Conservation (phyloP, 2,888 invertebrate genomes). For the Caenorhabditis sp. region DNA sequence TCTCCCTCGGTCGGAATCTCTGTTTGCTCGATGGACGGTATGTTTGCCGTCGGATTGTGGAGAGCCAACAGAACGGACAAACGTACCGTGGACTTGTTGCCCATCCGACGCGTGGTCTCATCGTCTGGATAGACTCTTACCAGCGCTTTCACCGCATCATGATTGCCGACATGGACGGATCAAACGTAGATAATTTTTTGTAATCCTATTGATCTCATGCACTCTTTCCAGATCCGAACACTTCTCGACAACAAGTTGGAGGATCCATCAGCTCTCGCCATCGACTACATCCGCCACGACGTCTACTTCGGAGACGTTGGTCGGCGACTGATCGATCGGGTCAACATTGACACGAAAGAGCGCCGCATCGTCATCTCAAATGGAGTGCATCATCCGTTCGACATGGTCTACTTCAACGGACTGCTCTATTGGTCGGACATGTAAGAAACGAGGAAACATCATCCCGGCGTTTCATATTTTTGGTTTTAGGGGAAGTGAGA, state of each 20-base stretch:
- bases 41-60: slow-evolving; percentile 63
- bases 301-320: slow-evolving; percentile 67
- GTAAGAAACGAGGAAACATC: too few relatives aligned
- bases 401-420: slow-evolving; percentile 67
- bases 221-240: slow-evolving; percentile 43
- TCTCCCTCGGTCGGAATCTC: slow-evolving; percentile 57
- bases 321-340: slow-evolving; percentile 62
- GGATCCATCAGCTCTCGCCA: slow-evolving; percentile 60
- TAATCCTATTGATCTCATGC: background rate
- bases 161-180: slow-evolving; percentile 94
- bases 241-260: slow-evolving; percentile 65
- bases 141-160: slow-evolving; percentile 89
- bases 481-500: slow-evolving; percentile 64
- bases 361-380: slow-evolving; percentile 50
- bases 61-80: slow-evolving; percentile 32
- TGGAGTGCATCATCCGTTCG: slow-evolving; percentile 64
- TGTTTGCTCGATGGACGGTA: slow-evolving; percentile 58
- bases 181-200: slow-evolving; percentile 82
- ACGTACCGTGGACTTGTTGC: slow-evolving; percentile 61
- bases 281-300: slow-evolving; percentile 65
- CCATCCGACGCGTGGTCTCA: slow-evolving; percentile 60
- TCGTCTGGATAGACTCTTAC: slow-evolving; percentile 64
- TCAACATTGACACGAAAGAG: slow-evolving; percentile 60
- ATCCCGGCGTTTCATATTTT: too few relatives aligned
- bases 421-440: slow-evolving; percentile 67